Conservation (phyloP, 37 sponge, comb jelly and placozoan species). For the Agelas oroides region DNA sequence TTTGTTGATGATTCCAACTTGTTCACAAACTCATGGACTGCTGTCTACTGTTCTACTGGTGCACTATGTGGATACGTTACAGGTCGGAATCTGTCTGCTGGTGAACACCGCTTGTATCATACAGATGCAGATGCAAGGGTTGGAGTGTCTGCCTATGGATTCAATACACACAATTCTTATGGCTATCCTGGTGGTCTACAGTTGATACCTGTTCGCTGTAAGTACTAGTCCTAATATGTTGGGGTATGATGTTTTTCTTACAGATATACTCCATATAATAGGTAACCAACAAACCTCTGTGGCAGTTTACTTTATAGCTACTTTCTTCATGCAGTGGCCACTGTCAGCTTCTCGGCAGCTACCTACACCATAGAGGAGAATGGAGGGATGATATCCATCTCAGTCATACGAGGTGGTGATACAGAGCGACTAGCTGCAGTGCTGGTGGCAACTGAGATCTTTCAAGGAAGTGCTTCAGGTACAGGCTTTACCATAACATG, state of each 20-base stretch:
- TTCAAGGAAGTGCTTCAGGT: constrained; percentile 46
- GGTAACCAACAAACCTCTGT: too few species aligned
- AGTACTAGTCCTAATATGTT: too few species aligned
- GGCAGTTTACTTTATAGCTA: too few species aligned
- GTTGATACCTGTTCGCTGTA: constrained; percentile 53
- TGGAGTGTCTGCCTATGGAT: constrained; percentile 64
- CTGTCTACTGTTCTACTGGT: constrained; percentile 20
- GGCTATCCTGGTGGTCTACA: constrained; percentile 69
- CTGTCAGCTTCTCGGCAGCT: constrained; percentile 24
- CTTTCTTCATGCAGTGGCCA: too few species aligned
- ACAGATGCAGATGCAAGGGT: constrained; percentile 18
- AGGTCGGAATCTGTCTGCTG: not conserved
- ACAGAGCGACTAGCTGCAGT: not conserved
- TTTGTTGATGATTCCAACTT: constrained; percentile 18
- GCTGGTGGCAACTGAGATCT: constrained; percentile 13
- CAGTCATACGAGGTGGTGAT: constrained; percentile 5
- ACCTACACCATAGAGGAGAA: not conserved
- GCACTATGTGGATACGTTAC: constrained; percentile 42
- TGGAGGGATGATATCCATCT: not conserved
- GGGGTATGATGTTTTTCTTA: too few species aligned
- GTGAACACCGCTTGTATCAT: constrained; percentile 47
- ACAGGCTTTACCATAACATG: not conserved
- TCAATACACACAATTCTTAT: constrained; percentile 43
- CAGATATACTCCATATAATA: too few species aligned
- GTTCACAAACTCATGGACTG: not conserved